Conservation (phyloP, 1,140 invertebrate species). For the Calosoma granatense region DNA sequence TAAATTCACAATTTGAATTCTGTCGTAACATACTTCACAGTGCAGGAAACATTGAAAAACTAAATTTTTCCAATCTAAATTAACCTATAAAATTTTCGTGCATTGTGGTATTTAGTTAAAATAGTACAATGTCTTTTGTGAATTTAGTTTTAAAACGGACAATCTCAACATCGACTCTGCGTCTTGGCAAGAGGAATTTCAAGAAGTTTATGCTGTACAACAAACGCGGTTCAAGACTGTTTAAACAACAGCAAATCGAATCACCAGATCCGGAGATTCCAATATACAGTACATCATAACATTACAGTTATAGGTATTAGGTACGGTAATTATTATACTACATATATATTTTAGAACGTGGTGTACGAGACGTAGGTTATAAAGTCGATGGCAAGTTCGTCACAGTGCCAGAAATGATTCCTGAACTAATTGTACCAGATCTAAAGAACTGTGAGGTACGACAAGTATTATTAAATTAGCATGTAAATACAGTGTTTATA, state of each 20-base stretch:
- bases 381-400: conserved; percentile 45
- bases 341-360: conserved; percentile 42
- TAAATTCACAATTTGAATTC: no score
- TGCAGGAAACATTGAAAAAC: no score
- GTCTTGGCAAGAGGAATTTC: conserved; percentile 67
- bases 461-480: background rate
- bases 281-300: conserved; percentile 41
- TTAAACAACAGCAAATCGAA: conserved; percentile 47
- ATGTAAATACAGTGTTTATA: conserved; percentile 29
- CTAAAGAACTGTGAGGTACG: conserved; percentile 58
- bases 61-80: no score
- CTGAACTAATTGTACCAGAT: conserved; percentile 86
- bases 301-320: no score
- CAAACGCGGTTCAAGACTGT: conserved; percentile 57
- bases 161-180: conserved; percentile 46
- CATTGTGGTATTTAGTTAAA: no score
- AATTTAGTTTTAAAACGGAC: conserved; percentile 34
- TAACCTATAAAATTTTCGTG: no score
- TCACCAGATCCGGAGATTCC: conserved; percentile 49
- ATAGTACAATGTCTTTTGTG: conserved; percentile 26
- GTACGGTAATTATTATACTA: no score
- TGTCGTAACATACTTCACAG: no score
- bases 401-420: conserved; percentile 77
- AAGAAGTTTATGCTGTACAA: conserved; percentile 61
- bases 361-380: conserved; percentile 52